Evolutionary conservation across 2,797 vertebrate genomes (phyloP).

Genomic region (Natrix natrix): DNA sequence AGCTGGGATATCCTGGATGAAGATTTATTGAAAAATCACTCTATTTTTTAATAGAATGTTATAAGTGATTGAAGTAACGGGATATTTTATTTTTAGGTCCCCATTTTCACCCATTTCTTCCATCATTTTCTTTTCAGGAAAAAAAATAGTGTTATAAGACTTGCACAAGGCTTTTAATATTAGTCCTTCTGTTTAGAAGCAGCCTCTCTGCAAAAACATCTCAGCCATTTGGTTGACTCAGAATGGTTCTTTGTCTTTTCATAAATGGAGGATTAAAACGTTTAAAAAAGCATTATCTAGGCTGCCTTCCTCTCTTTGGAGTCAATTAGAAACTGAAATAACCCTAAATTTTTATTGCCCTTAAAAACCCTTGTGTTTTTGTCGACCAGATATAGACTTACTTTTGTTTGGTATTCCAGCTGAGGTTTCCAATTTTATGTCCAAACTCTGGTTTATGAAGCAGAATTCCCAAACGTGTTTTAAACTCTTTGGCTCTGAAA

Average conservation of each 20-base stretch:
- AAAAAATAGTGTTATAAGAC: neutral
- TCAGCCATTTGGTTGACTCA: constrained; percentile 4
- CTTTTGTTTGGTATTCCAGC: constrained; percentile 62
- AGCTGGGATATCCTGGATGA: neutral
- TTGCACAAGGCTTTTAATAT: neutral
- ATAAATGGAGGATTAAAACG: neutral
- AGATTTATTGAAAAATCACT: neutral
- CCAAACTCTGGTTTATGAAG: constrained; percentile 79
- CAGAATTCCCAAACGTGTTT: constrained; percentile 83
- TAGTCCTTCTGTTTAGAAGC: neutral
- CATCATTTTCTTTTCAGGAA: neutral
- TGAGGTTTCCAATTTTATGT: constrained; percentile 43
- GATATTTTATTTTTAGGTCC: neutral
- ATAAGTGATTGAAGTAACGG: neutral
- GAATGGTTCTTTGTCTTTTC: constrained; percentile 32
- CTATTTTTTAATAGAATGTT: neutral
- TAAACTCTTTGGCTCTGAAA: constrained; percentile 87
- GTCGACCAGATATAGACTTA: constrained; percentile 47
- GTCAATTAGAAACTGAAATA: neutral
- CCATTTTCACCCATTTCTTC: neutral
- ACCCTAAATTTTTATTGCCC: neutral
- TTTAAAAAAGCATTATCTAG: neutral
- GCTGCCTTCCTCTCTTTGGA: neutral
- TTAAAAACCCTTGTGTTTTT: neutral
- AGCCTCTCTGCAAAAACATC: neutral